Percentiles rank a stretch among this genome's conserved stretches.
Conservation (phyloP, 1,140 invertebrate genomes). For the Polypedilum vanderplanki region DNA sequence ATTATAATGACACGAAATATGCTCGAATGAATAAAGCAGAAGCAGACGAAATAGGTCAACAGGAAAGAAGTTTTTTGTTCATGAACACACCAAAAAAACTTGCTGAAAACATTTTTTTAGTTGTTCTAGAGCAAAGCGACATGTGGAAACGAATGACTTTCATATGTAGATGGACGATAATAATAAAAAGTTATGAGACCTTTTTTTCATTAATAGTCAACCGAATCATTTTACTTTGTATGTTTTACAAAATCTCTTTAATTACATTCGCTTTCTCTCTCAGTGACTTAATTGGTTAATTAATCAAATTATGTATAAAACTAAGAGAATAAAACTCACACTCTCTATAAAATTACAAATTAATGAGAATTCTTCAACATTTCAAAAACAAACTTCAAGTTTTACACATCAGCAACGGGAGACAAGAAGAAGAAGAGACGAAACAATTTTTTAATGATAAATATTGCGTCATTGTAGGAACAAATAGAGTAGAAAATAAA, state of each 20-base stretch:
- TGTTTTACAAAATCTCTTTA: not conserved
- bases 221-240: not conserved
- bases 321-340: too few relatives aligned
- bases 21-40: not conserved
- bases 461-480: not conserved
- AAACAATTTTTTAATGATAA: not conserved
- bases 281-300: not conserved
- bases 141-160: not conserved
- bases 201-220: not conserved
- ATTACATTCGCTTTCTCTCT: not conserved
- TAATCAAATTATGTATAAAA: conserved; percentile 9
- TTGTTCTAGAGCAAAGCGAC: not conserved
- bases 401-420: not conserved
- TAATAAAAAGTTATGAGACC: too few relatives aligned
- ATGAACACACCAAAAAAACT: not conserved
- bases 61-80: conserved; percentile 9
- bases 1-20: conserved; percentile 13
- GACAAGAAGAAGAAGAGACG: not conserved
- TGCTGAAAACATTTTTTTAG: not conserved
- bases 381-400: not conserved
- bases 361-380: not conserved
- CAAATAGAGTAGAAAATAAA: not conserved
- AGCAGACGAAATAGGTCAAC: conserved; percentile 16
- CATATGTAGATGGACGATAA: too few relatives aligned
- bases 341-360: not conserved